Evolutionary conservation across 1,140 invertebrate species (phyloP).

Genomic region (Sogatella furcifera): DNA sequence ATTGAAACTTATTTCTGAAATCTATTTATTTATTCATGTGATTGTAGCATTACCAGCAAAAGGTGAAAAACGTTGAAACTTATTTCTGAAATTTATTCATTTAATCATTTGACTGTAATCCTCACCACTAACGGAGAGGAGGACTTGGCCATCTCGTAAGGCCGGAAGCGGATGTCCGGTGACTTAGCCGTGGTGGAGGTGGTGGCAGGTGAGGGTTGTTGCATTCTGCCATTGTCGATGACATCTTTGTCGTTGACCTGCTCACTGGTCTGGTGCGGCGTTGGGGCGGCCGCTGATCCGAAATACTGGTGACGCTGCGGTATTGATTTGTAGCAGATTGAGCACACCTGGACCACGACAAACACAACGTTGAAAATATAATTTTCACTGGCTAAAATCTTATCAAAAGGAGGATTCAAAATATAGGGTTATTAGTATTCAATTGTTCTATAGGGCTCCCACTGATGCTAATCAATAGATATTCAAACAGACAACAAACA

Average conservation of each 20-base stretch:
- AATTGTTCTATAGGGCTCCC: too few species aligned
- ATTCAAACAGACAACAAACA: too few species aligned
- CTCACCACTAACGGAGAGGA: slow-evolving; percentile 31
- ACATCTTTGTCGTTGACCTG: not conserved
- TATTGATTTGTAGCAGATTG: slow-evolving; percentile 70
- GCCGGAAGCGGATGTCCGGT: slow-evolving; percentile 52
- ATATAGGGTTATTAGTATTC: too few species aligned
- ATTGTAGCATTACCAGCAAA: too few species aligned
- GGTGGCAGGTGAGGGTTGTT: slow-evolving; percentile 8
- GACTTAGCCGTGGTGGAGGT: slow-evolving; percentile 15
- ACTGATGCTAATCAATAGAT: too few species aligned
- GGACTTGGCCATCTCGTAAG: slow-evolving; percentile 55
- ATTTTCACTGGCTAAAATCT: too few species aligned
- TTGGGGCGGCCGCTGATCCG: slow-evolving; percentile 34
- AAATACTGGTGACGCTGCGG: slow-evolving; percentile 69
- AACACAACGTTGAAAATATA: slow-evolving; percentile 24
- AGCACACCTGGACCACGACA: slow-evolving; percentile 57
- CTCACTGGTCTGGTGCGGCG: not conserved
- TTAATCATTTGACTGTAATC: not conserved
- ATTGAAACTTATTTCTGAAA: too few species aligned
- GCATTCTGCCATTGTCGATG: not conserved
- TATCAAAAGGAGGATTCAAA: too few species aligned
- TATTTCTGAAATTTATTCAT: too few species aligned
- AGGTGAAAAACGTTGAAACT: too few species aligned
- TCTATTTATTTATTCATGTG: too few species aligned